Evolutionary conservation across 2,888 invertebrate genomes (phyloP).

Genomic region (Axea sp.): DNA sequence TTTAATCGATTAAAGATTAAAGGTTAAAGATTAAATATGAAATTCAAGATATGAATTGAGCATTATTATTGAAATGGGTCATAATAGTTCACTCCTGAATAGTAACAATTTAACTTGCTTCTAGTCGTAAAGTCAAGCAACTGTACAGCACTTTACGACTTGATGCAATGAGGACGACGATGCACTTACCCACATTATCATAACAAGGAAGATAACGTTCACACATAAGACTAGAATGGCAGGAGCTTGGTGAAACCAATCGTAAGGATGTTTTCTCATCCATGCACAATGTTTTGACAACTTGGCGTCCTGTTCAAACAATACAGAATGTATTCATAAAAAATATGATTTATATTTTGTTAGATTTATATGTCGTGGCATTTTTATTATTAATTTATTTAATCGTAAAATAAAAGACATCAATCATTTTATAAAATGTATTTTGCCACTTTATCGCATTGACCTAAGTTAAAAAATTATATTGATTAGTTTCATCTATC

Average conservation of each 20-base stretch:
- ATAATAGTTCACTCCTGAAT: not conserved
- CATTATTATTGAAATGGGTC: constrained; percentile 2
- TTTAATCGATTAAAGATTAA: too few species aligned
- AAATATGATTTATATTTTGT: too few species aligned
- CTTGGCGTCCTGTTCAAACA: constrained; percentile 67
- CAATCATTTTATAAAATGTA: too few species aligned
- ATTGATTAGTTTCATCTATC: too few species aligned
- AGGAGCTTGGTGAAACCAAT: constrained; percentile 94
- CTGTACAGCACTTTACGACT: constrained; percentile 26
- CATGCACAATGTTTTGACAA: constrained; percentile 84
- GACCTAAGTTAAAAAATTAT: too few species aligned
- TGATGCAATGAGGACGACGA: constrained; percentile 1
- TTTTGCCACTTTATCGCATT: too few species aligned
- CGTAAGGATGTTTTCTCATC: constrained; percentile 89
- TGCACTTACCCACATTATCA: constrained; percentile 92
- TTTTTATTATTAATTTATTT: too few species aligned
- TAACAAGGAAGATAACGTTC: constrained; percentile 89
- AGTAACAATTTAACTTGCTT: constrained; percentile 8
- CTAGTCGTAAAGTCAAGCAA: constrained; percentile 8
- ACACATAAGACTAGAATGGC: constrained; percentile 89
- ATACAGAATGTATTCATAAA: constrained; percentile 1
- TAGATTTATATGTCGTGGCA: too few species aligned
- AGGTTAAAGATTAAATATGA: too few species aligned
- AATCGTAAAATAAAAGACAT: too few species aligned
- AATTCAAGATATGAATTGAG: too few species aligned